Base-by-base conservation (phyloP, 92 coral and sea anemone genomes). In the Umimayanthus chanpuru region DNA sequence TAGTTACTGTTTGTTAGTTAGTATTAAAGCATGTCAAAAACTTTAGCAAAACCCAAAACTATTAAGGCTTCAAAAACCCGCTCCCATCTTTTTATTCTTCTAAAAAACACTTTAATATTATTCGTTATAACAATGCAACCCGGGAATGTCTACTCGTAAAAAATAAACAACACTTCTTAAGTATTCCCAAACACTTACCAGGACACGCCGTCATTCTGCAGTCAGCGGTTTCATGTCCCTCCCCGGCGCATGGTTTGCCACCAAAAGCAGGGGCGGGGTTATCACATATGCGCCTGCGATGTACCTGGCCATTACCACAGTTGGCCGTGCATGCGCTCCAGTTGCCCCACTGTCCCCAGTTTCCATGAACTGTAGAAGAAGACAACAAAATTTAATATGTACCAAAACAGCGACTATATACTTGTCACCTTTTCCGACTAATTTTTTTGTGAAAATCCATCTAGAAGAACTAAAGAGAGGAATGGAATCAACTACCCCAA, bases 281-380 rank as follows among this genome's bases (percentile, higher is more conserved):
- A 85, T 94, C 88, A 90, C 99, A 97, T n/a, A 86, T 49, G 81
- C 99, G 94, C 39, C 88, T 91, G 73, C 99, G 90, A 50, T 87
- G 89, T 81, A 94, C 98, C 49, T 89, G 72, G 38, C 99, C 99
- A 55, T 92, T 90, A 55, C 99, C 99, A 82, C 99, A 97, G 11
- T 88, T 88, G 28, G 94, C 96, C 58, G 99, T 88, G 82, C 99
- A 97, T 39, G 87, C 74, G 90, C 94, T 95, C 99, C 99, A 97
- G 77, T 91, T 91, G n/a, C 94, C 94, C 99, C 99, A 97, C 30
- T 75, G 85, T 23, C 94, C 92, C 99, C 99, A 97, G 92, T 91
- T 94, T 4, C 97, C 99, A 79, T 97, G 95, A 86, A 91, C 99
- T 97, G 73, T 30, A 39, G 56, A 84, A 36, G 14, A 81, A 81